Base-by-base conservation (phyloP, 2,113 vertebrate genomes). In the Acrocephalus arundinaceus region DNA sequence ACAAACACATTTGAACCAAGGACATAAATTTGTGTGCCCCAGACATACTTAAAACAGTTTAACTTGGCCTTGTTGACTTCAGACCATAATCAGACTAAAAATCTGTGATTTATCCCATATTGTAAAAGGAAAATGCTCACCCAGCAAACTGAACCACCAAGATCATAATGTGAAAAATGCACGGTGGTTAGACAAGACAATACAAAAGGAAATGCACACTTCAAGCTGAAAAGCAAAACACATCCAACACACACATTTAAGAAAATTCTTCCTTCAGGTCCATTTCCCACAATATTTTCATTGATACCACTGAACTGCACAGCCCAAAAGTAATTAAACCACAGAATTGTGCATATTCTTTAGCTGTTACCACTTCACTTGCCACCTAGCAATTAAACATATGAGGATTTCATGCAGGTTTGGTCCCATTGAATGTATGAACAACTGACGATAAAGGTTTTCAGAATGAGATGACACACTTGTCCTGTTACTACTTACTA, bases 21-120 rank as follows among this genome's bases (percentile, higher is more conserved):
- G 37, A 79, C 58, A 90, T 82, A 87, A 90, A 89, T 93, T 48
- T 82, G 52, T 22, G 25, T 65, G 65, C 41, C n/a, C 79, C 88
- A 96, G 93, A 96, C 94, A 92, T 92, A 90, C 37, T 87, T 82
- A 52, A 90, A 94, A 85, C 90, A 89, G 65, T 92, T 95, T 89
- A 81, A 86, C 68, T 96, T 93, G 92, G 88, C 93, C 73, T 90
- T 82, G 37, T 73, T 81, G 80, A 84, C 80, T 92, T 89, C 82
- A 94, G 90, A 65, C 23, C 61, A 68, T 45, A 84, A 92, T 77
- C 79, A 81, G 66, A 54, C 45, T 37, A 55, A 74, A 88, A 88
- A 94, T 66, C 68, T 39, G 65, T 54, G 61, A 94, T 85, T 92
- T 81, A 90, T 92, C 57, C 75, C 16, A 1, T 51, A 75, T 15